phyloP scores from a whole-genome alignment of 2,797 vertebrate species.

The Melanotaenia trifasciata region DNA sequence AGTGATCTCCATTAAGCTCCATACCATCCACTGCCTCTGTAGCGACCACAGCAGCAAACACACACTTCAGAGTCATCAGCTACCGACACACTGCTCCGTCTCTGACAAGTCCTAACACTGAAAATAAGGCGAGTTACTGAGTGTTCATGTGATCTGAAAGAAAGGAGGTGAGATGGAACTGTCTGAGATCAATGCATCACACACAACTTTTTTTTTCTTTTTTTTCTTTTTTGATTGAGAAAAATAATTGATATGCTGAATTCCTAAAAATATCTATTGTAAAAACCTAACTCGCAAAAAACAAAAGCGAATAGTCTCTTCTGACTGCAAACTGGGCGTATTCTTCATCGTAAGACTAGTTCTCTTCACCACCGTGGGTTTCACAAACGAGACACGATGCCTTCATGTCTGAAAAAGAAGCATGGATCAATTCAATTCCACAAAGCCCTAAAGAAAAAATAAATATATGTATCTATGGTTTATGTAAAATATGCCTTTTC shows the following conservation, averaged over 20 bases:
- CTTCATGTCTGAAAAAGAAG: conserved; percentile 53
- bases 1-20: conserved; percentile 61
- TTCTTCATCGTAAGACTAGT: conserved; percentile 31
- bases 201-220: conserved; percentile 33
- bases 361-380: conserved; percentile 16
- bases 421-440: conserved; percentile 53
- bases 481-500: conserved; percentile 77
- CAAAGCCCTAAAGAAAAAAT: conserved; percentile 75
- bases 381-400: conserved; percentile 53
- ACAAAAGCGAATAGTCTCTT: conserved; percentile 52
- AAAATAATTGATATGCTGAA: conserved; percentile 66
- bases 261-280: conserved; percentile 73
- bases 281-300: conserved; percentile 71
- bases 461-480: conserved; percentile 77
- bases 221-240: conserved; percentile 29
- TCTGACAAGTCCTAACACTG: conserved; percentile 32
- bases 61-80: conserved; percentile 35
- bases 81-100: conserved; percentile 42
- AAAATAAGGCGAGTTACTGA: conserved; percentile 39
- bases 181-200: conserved; percentile 56
- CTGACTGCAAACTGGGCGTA: conserved; percentile 63
- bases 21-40: conserved; percentile 21
- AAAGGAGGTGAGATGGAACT: conserved; percentile 44
- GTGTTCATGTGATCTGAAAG: conserved; percentile 26
- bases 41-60: conserved; percentile 10